phyloP scores from a whole-genome alignment of 2,888 invertebrate genomes.

The Scaptomyza caliginosa region DNA sequence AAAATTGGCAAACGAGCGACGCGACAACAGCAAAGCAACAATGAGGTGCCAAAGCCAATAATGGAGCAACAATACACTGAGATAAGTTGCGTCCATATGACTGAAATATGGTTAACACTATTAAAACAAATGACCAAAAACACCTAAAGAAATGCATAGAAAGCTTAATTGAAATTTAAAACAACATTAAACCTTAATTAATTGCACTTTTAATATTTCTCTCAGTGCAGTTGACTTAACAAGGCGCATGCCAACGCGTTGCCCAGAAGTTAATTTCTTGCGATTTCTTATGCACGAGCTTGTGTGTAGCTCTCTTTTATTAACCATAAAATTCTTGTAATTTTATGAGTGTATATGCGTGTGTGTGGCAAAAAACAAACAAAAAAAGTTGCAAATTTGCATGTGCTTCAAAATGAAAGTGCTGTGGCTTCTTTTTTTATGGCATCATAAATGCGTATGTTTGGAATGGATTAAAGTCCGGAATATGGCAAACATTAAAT shows the following conservation, averaged over 20 bases:
- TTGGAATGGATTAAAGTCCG: slow-evolving; percentile 50
- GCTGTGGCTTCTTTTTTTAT: slow-evolving; percentile 44
- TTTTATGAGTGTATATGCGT: slow-evolving; percentile 69
- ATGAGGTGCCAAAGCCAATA: slow-evolving; percentile 56
- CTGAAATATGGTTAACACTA: too few relatives aligned
- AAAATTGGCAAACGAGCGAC: slow-evolving; percentile 56
- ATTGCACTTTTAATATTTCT: slow-evolving; percentile 21
- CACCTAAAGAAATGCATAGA: too few relatives aligned
- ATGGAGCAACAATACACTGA: slow-evolving; percentile 39
- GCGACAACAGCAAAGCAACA: slow-evolving; percentile 29
- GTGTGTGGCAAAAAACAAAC: not conserved
- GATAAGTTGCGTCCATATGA: too few relatives aligned
- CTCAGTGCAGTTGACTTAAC: slow-evolving; percentile 17
- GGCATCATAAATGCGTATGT: slow-evolving; percentile 58
- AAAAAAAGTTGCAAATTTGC: slow-evolving; percentile 71
- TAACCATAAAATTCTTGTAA: slow-evolving; percentile 75
- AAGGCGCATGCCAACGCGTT: slow-evolving; percentile 64
- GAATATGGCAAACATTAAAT: slow-evolving; percentile 49
- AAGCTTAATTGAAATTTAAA: too few relatives aligned
- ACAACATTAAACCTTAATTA: too few relatives aligned
- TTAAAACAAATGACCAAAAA: too few relatives aligned
- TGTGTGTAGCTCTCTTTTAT: slow-evolving; percentile 51
- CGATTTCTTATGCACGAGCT: slow-evolving; percentile 29
- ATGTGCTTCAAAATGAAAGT: slow-evolving; percentile 53
- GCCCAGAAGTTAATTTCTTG: slow-evolving; percentile 58